A percentile compares a stretch with the other conserved stretches of the same genome.
These are phyloP conservation scores for Leuctra nigra DNA, from an alignment of 2,888 invertebrate species.

Conservation along the genomic window DNA sequence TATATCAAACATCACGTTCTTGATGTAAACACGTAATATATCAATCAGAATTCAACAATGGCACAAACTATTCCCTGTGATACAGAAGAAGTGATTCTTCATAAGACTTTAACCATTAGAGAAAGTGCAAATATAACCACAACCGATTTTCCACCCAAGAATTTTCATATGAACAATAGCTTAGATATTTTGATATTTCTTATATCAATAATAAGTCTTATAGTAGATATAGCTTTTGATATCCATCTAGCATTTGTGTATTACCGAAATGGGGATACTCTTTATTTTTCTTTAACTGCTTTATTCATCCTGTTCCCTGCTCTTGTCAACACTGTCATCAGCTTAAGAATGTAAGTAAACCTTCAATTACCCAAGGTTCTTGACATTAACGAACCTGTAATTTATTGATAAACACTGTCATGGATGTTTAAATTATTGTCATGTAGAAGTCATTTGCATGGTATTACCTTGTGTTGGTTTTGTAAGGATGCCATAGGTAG, in stretches of 20 bases:
- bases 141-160: slow-evolving; percentile 45
- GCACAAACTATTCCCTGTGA: too few species aligned
- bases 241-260: slow-evolving; percentile 62
- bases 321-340: slow-evolving; percentile 65
- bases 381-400: too few species aligned
- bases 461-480: slow-evolving; percentile 6
- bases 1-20: too few species aligned
- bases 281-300: slow-evolving; percentile 62
- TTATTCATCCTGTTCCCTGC: slow-evolving; percentile 67
- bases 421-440: too few species aligned
- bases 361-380: not conserved
- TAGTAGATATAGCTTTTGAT: slow-evolving; percentile 62
- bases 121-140: not conserved
- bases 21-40: too few species aligned
- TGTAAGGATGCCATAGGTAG: too few species aligned
- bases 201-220: slow-evolving; percentile 60
- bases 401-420: too few species aligned
- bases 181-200: slow-evolving; percentile 58
- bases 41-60: too few species aligned
- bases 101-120: not conserved
- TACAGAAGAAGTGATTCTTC: not conserved
- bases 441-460: too few species aligned
- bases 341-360: slow-evolving; percentile 61
- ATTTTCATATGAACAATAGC: slow-evolving; percentile 49
- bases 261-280: slow-evolving; percentile 46